These are phyloP conservation scores for Morbakka virulenta DNA, from an alignment of 30 jellyfish, hydroid and myxozoan genomes.

Conservation along the genomic window DNA sequence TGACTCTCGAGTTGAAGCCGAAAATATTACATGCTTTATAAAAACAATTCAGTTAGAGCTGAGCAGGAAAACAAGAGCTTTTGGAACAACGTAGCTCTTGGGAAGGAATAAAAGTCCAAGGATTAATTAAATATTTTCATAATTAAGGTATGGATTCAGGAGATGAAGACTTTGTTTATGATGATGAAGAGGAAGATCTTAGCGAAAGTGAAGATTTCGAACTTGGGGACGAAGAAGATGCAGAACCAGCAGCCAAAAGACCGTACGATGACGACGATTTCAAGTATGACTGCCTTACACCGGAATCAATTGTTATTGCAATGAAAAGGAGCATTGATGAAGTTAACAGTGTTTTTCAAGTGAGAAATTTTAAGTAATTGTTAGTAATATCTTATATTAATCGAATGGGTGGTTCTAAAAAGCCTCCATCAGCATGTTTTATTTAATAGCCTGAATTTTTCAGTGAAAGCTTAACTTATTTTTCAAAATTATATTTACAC, in stretches of 20 bases:
- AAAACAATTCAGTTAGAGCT: background rate
- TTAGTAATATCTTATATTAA: no score
- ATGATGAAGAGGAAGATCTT: constrained; percentile 78
- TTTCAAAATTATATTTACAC: no score
- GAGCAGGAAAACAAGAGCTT: no score
- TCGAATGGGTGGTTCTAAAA: no score
- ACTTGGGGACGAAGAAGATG: constrained; percentile 82
- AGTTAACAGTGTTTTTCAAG: constrained; percentile 94
- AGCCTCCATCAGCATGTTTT: no score
- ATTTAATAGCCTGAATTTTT: no score
- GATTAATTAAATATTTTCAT: no score
- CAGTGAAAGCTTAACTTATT: no score
- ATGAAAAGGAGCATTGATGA: constrained; percentile 93
- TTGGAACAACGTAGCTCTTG: no score
- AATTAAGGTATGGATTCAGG: constrained; percentile 79
- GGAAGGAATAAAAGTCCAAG: no score
- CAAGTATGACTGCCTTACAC: constrained; percentile 91
- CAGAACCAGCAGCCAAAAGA: constrained; percentile 89
- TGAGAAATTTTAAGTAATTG: no score
- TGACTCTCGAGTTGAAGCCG: background rate
- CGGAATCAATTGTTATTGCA: constrained; percentile 84
- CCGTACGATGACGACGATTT: constrained; percentile 89
- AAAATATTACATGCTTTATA: background rate
- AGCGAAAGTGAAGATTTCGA: constrained; percentile 83
- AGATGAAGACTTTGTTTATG: constrained; percentile 80